Base-by-base conservation (phyloP, 2,797 vertebrate genomes). In the Babyrousa celebensis region DNA sequence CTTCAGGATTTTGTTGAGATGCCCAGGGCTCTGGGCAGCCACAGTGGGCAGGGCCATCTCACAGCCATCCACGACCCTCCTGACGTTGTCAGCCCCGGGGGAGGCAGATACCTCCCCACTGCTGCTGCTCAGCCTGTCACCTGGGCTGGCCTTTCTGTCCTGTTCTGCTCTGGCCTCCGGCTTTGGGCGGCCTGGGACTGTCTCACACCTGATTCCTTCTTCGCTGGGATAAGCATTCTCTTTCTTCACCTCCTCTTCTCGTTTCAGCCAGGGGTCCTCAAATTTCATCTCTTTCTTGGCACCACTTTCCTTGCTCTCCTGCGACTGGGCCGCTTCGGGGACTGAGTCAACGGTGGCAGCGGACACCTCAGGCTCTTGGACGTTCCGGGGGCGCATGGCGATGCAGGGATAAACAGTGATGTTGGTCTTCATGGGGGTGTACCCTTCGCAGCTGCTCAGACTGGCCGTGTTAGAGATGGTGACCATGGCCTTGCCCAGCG, bases 211-310 rank as follows among this genome's bases (percentile, higher is more conserved):
- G 15, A 52, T 65, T 17, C 85, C 96, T 0, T 97, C 97, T 16
- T 88, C 89, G 0, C 18, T 58, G 65, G 91, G 96, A 56, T 40
- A 97, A 25, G 25, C 65, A 0, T 23, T 97, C 54, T 99, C 98
- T 12, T 93, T 98, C 95, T 98, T 99, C 23, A 97, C 96, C 75
- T 99, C 99, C 27, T 98, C 99, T 95, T 99, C 99, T 29, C 99
- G 99, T 97, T 99, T 99, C 95, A 99, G 98, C 99, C 99, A 99
- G 72, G 99, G 99, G 97, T 99, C 99, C 96, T 99, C 99, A 97
- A 99, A 99, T 85, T 96, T 99, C 67, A 99, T 99, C 89, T 99
- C 99, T 63, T 92, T 98, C 94, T 97, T 98, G 83, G 98, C 98
- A 89, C 94, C 98, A 32, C 98, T 92, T 83, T 99, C 98, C 80